Conservation (phyloP, 2,888 invertebrate species). For the Drosophila trichaetosa region DNA sequence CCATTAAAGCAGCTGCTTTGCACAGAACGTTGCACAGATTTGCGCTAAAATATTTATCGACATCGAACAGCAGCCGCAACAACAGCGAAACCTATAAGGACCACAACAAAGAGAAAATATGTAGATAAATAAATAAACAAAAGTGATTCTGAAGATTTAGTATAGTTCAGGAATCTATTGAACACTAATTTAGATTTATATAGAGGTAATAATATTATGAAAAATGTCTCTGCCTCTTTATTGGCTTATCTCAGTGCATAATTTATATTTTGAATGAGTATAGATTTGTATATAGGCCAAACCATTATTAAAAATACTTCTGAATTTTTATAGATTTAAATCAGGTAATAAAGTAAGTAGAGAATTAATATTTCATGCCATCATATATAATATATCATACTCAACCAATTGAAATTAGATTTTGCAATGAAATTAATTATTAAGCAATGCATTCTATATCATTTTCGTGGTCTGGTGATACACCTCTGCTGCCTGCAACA, state of each 20-base stretch:
- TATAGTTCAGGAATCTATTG: background rate
- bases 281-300: background rate
- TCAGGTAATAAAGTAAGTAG: background rate
- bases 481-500: background rate
- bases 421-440: background rate
- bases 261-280: background rate
- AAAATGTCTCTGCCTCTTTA: background rate
- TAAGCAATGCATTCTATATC: too few species aligned
- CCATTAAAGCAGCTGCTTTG: slow-evolving; percentile 58
- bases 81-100: background rate
- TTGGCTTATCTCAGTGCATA: background rate
- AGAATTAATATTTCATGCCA: background rate
- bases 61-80: slow-evolving; percentile 42
- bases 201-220: background rate
- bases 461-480: background rate
- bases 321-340: background rate
- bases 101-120: background rate
- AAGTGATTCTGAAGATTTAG: too few species aligned
- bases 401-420: background rate
- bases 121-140: background rate
- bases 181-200: background rate
- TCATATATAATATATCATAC: background rate
- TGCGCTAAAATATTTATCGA: slow-evolving; percentile 70
- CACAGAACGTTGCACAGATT: slow-evolving; percentile 39
- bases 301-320: background rate